These are phyloP conservation scores for Imbricaverruca yamaguchii DNA, from an alignment of 2,888 invertebrate species.

Conservation along the genomic window DNA sequence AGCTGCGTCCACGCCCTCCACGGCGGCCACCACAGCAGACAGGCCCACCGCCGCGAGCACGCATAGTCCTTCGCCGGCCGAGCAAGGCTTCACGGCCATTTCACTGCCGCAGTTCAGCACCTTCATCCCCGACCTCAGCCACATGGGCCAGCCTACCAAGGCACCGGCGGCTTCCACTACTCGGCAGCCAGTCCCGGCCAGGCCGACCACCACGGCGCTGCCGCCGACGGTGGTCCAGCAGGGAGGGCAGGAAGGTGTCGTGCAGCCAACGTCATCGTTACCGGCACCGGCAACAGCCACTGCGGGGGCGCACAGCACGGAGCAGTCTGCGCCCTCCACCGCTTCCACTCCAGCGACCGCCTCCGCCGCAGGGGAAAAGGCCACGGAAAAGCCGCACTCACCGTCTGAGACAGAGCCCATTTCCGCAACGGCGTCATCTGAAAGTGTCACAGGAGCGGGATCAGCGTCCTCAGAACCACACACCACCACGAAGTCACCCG, in stretches of 20 bases:
- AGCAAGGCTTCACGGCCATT: background rate
- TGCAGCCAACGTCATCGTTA: no score
- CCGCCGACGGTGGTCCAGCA: background rate
- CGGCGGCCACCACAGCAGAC: background rate
- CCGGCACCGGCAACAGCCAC: no score
- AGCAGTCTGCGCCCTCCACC: background rate
- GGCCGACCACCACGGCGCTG: background rate
- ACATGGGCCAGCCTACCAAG: background rate
- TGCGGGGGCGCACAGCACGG: background rate
- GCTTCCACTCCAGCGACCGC: background rate
- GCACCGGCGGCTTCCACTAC: background rate
- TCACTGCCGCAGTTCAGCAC: constrained; percentile 8
- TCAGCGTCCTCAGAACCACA: no score
- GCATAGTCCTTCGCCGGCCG: background rate
- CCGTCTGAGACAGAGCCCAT: background rate
- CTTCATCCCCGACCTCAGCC: constrained; percentile 15
- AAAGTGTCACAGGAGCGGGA: no score
- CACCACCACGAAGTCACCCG: no score
- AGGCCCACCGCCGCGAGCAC: background rate
- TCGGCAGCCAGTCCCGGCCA: background rate
- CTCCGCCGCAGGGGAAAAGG: background rate
- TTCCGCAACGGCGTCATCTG: no score
- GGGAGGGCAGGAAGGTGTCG: no score
- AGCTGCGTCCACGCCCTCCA: no score
- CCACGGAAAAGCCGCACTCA: background rate